These are phyloP conservation scores for Cantharis nigra DNA, from an alignment of 2,888 invertebrate genomes.

Conservation along the genomic window DNA sequence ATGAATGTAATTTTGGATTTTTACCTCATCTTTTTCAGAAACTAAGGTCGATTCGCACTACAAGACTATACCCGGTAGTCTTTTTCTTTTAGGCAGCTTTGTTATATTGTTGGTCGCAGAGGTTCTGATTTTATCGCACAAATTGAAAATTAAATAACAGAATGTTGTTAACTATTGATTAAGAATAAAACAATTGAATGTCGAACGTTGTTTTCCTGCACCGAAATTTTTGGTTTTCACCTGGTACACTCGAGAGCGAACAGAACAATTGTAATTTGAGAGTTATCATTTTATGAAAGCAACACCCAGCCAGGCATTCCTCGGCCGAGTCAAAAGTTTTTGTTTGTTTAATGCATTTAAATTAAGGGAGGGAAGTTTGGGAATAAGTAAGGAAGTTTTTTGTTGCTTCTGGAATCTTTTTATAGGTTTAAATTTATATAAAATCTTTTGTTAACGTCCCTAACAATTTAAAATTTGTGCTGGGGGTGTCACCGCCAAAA, in stretches of 20 bases:
- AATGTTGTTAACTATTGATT: background rate
- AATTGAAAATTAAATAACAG: background rate
- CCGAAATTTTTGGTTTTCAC: background rate
- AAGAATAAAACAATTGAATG: background rate
- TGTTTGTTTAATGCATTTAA: background rate
- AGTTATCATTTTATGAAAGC: background rate
- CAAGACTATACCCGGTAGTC: constrained; percentile 13
- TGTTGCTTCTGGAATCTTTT: background rate
- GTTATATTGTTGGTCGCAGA: constrained; percentile 9
- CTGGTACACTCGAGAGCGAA: background rate
- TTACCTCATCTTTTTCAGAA: background rate
- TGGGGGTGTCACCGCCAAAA: constrained; percentile 17
- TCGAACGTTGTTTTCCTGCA: background rate
- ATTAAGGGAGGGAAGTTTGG: background rate
- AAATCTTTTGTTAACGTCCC: constrained; percentile 1
- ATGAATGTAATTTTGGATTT: background rate
- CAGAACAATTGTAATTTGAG: background rate
- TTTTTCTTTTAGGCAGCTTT: constrained; percentile 15
- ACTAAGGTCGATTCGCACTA: background rate
- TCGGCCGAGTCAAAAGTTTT: background rate
- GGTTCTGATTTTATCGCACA: background rate
- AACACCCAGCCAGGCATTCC: background rate
- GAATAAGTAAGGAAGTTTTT: background rate
- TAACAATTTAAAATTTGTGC: constrained; percentile 2
- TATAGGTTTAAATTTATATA: constrained; percentile 1